phyloP scores from a whole-genome alignment of 1,140 invertebrate genomes.

The Cryptotermes secundus region DNA sequence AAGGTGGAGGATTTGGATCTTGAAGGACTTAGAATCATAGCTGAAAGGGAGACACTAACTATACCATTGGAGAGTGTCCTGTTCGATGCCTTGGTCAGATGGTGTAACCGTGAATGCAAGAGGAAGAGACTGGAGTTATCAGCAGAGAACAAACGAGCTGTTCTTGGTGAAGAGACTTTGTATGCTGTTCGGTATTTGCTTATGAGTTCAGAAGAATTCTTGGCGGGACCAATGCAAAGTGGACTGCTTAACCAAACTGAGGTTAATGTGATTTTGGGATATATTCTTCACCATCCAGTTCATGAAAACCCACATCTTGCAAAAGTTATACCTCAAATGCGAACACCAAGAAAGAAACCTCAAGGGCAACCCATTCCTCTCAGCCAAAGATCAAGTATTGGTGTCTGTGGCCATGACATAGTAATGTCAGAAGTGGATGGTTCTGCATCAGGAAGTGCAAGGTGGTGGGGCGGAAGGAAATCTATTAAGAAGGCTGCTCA shows the following conservation, averaged over 20 bases:
- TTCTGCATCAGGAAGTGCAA: not conserved
- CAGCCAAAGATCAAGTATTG: constrained; percentile 36
- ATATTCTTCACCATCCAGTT: constrained; percentile 33
- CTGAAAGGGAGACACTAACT: constrained; percentile 59
- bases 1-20: constrained; percentile 63
- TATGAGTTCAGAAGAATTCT: constrained; percentile 62
- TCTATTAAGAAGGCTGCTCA: constrained; percentile 45
- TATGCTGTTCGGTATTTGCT: constrained; percentile 65
- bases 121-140: constrained; percentile 61
- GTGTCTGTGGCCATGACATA: constrained; percentile 21
- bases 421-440: not conserved
- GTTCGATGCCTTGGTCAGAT: constrained; percentile 61
- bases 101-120: constrained; percentile 67
- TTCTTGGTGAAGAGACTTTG: constrained; percentile 60
- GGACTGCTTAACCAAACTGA: constrained; percentile 48
- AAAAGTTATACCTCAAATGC: constrained; percentile 47
- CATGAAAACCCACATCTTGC: constrained; percentile 21
- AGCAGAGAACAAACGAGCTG: constrained; percentile 58
- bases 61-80: constrained; percentile 57
- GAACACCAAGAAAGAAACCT: constrained; percentile 43
- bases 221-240: constrained; percentile 49
- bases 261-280: constrained; percentile 40
- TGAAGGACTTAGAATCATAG: constrained; percentile 59
- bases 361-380: constrained; percentile 37
- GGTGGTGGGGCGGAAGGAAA: not conserved